Evolutionary conservation across 2,113 vertebrate species (phyloP), one percentile per base, ranked within the genome.

Genomic region (Pterocles gutturalis): DNA sequence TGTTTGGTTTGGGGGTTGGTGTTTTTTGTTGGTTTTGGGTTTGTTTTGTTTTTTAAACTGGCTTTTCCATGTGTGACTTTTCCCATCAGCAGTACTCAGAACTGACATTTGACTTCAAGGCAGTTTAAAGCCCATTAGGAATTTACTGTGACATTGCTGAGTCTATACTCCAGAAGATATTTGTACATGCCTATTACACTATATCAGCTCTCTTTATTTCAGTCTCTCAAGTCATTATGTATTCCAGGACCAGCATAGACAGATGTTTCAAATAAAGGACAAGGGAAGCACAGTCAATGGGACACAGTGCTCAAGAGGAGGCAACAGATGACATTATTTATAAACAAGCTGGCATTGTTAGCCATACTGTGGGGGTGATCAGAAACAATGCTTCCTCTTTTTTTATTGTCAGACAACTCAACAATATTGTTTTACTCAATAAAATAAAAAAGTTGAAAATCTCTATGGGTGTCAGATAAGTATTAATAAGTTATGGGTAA

Each of bases 401-500:
- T 19, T 0, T 64, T 91, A 38, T 7, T 87, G 73, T 84, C 83
- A 95, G 69, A 83, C 61, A 95, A 87, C 29, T 66, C 43, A 73
- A 60, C 51, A 75, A 76, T 78, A 82, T 69, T 83, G 45, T 78
- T 89, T 78, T 81, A 67, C 33, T 48, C 57, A 71, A 75, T n/a
- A 41, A 83, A 75, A 70, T 5, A 70, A 87, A 80, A 80, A 62
- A 29, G 21, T 16, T 55, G 8, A 86, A 80, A 65, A 87, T 79
- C 25, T 96, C 77, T 67, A 1, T 28, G 41, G 22, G 26, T 87
- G 73, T 83, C 76, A 87, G 70, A 79, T 24, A 95, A 61, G 65
- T 86, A 96, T 79, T 87, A 96, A 93, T 89, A 93, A 94, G 66
- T 96, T 84, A 87, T 10, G 61, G 28, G 16, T 58, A 92, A 90